Evolutionary conservation across 2,113 vertebrate species (phyloP).

Genomic region (Mesitornis unicolor): DNA sequence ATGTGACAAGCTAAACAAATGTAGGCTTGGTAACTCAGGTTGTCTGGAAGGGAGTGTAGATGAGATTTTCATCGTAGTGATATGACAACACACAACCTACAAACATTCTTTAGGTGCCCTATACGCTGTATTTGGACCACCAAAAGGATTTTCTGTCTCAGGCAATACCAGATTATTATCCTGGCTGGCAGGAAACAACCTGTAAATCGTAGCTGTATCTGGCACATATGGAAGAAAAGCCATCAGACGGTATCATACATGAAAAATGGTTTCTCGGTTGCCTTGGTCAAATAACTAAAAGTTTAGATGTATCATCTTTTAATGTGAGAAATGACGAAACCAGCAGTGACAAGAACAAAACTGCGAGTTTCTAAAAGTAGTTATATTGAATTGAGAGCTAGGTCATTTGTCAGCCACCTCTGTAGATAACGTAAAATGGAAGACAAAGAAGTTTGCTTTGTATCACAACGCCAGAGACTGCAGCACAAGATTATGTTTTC

Average conservation of each 20-base stretch:
- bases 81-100: neutral
- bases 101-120: neutral
- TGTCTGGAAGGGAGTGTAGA: neutral
- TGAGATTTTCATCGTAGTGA: neutral
- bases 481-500: neutral
- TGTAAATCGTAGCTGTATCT: neutral
- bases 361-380: slow-evolving; percentile 1
- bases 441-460: neutral
- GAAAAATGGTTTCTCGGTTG: slow-evolving; percentile 1
- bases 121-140: neutral
- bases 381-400: neutral
- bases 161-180: neutral
- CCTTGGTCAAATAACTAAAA: neutral
- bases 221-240: neutral
- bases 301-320: slow-evolving; percentile 26
- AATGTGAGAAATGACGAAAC: slow-evolving; percentile 30
- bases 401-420: neutral
- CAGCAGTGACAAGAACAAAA: slow-evolving; percentile 16
- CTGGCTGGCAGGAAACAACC: neutral
- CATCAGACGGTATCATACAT: neutral
- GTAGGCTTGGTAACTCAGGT: neutral
- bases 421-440: neutral
- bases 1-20: neutral
- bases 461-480: neutral
- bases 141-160: neutral